These are phyloP conservation scores for Cynaeus angustus DNA, from an alignment of 2,888 invertebrate species.

Conservation along the genomic window DNA sequence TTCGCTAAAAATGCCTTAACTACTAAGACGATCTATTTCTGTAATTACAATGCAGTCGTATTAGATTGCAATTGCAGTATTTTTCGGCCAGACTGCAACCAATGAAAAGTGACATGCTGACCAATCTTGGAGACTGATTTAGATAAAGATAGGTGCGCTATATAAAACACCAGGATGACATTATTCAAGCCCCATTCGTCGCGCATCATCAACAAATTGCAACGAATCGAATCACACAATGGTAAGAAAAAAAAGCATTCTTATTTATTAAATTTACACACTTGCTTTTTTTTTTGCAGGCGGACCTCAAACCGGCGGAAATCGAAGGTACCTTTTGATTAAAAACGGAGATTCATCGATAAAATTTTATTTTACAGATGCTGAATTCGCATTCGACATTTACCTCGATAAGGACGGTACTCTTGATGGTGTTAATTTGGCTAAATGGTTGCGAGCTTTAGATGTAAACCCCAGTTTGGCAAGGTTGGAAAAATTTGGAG, in stretches of 20 bases:
- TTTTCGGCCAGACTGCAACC: constrained; percentile 53
- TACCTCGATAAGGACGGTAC: constrained; percentile 82
- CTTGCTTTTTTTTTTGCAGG: constrained; percentile 54
- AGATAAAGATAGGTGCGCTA: constrained; percentile 62
- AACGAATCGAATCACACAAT: constrained; percentile 47
- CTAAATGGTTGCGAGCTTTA: constrained; percentile 92
- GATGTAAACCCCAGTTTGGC: constrained; percentile 96
- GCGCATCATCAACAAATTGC: constrained; percentile 50
- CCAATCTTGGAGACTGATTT: constrained; percentile 59
- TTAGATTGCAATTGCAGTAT: constrained; percentile 55
- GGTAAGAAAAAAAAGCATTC: constrained; percentile 48
- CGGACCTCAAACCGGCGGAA: constrained; percentile 63
- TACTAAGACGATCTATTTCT: constrained; percentile 14
- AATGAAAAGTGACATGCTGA: constrained; percentile 58
- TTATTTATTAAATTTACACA: not conserved
- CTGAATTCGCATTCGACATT: constrained; percentile 65
- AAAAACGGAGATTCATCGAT: not conserved
- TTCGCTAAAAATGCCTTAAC: not conserved
- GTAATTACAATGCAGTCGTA: constrained; percentile 57
- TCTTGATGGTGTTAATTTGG: constrained; percentile 92
- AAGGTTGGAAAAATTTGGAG: constrained; percentile 93
- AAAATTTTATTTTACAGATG: not conserved
- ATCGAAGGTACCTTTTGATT: constrained; percentile 61
- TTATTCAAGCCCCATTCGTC: constrained; percentile 57
- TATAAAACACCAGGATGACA: constrained; percentile 63